Evolutionary conservation across 2,113 vertebrate genomes (phyloP).

Genomic region (Centropristis striata): DNA sequence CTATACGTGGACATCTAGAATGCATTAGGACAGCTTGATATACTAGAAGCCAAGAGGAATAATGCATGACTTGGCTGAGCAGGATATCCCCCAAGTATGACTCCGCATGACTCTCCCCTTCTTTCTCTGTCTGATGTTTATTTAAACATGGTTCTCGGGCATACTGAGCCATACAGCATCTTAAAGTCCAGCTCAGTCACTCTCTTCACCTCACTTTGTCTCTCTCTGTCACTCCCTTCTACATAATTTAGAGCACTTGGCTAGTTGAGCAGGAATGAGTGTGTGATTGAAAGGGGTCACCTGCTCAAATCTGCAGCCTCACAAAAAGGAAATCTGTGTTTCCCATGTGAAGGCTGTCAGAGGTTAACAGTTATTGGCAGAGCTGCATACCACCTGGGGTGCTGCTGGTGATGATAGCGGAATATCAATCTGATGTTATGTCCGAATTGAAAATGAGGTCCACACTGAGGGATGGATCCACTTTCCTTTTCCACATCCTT

Average conservation of each 20-base stretch:
- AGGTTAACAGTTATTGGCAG: slow-evolving; percentile 50
- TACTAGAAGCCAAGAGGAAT: slow-evolving; percentile 44
- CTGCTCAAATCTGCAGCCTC: slow-evolving; percentile 24
- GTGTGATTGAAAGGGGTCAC: slow-evolving; percentile 61
- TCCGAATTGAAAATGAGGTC: slow-evolving; percentile 22
- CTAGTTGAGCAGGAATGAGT: slow-evolving; percentile 36
- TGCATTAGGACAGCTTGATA: slow-evolving; percentile 26
- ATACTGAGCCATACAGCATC: slow-evolving; percentile 23
- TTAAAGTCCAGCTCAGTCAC: slow-evolving; percentile 50
- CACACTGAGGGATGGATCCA: not conserved
- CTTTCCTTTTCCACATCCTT: not conserved
- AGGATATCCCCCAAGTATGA: slow-evolving; percentile 40
- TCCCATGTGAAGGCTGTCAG: slow-evolving; percentile 27
- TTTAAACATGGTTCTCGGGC: slow-evolving; percentile 59
- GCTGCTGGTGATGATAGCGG: slow-evolving; percentile 17
- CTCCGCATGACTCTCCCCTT: slow-evolving; percentile 47
- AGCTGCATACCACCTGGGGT: slow-evolving; percentile 35
- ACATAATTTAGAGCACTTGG: slow-evolving; percentile 61
- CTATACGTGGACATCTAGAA: slow-evolving; percentile 14
- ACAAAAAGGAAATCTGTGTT: slow-evolving; percentile 45
- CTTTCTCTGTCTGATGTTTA: slow-evolving; percentile 64
- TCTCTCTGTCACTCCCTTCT: slow-evolving; percentile 42
- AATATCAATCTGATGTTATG: slow-evolving; percentile 37
- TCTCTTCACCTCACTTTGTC: slow-evolving; percentile 37
- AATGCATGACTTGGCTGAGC: slow-evolving; percentile 53